Base-by-base conservation (phyloP, 23 tunicate genomes). In the Corella eumyota region DNA sequence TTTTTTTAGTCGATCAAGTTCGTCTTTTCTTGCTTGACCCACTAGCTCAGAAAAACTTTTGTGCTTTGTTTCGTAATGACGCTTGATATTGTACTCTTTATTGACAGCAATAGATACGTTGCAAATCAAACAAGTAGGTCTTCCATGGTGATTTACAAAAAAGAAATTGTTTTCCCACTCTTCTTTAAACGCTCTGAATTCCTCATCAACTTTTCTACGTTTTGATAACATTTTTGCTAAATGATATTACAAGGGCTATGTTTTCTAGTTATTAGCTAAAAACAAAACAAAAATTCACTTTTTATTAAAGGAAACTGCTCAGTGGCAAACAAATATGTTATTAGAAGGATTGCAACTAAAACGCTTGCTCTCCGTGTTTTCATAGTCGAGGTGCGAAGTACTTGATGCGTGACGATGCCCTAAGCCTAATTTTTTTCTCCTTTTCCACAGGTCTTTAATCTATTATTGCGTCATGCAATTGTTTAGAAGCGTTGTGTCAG, bases 11-110 rank as follows among this genome's bases (percentile, higher is more conserved):
- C 69, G 90, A 34, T 66, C 59, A 54, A 80, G 62, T 79, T 65
- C 58, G 68, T 80, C 90, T 56, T 65, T 65, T 44, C 82, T 73
- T 48, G 68, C 45, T 73, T 80, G 74, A 25, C 77, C 77, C 5
- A 11, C 13, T 29, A 28, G 61, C 30, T 66, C 30, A 5, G 56
- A 45, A 48, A 46, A 68, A 30, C 26, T 66, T 7, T 26, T n/a
- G 50, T 68, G 63, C 74, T 68, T 68, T 34, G 81, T 74, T 66
- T 64, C 77, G 33, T 40, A 65, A 62, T 71, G 70, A 36, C 77
- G 77, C 34, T 62, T 32, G n/a, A 63, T 64, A 36, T 71, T 63
- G 19, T 63, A 71, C 56, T 63, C 71, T 26, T 64, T 71, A 32
- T 28, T 66, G 17, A 52, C 66, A 27, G 68, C 63, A 50, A 66